These are phyloP conservation scores for Hipposideros armiger DNA, from an alignment of 2,113 vertebrate genomes.

Conservation along the genomic window DNA sequence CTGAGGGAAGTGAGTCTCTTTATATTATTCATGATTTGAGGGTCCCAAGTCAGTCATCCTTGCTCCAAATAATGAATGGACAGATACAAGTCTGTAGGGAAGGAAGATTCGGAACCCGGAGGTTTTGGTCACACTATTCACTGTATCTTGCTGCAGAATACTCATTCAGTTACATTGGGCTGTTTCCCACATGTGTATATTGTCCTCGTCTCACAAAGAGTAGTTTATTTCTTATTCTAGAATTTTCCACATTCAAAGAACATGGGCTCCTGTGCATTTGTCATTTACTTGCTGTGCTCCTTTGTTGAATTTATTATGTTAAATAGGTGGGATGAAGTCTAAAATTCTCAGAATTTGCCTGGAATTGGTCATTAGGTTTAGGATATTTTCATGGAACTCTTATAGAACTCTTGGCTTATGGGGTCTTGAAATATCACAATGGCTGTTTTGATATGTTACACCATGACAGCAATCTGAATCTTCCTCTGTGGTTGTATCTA, in stretches of 20 bases:
- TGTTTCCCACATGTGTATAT: not conserved
- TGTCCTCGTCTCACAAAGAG: slow-evolving; percentile 5
- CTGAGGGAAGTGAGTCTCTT: slow-evolving; percentile 60
- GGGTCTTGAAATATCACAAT: not conserved
- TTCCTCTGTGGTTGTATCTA: not conserved
- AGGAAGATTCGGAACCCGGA: slow-evolving; percentile 32
- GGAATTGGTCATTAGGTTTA: slow-evolving; percentile 24
- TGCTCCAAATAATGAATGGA: slow-evolving; percentile 55
- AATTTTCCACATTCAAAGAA: not conserved
- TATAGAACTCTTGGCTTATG: not conserved
- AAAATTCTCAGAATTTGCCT: slow-evolving; percentile 15
- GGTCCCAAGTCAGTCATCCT: slow-evolving; percentile 4
- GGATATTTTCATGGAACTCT: not conserved
- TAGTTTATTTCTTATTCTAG: slow-evolving; percentile 45
- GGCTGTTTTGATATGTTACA: not conserved
- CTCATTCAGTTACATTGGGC: not conserved
- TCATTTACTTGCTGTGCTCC: not conserved
- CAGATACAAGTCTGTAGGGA: slow-evolving; percentile 14
- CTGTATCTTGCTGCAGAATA: not conserved
- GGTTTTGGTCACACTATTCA: not conserved
- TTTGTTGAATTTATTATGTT: slow-evolving; percentile 45
- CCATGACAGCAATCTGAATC: not conserved
- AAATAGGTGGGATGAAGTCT: not conserved
- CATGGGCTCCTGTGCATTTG: not conserved
- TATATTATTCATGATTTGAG: slow-evolving; percentile 72